Conservation (phyloP, 2,797 vertebrate species). For the Clarias platycephalus region DNA sequence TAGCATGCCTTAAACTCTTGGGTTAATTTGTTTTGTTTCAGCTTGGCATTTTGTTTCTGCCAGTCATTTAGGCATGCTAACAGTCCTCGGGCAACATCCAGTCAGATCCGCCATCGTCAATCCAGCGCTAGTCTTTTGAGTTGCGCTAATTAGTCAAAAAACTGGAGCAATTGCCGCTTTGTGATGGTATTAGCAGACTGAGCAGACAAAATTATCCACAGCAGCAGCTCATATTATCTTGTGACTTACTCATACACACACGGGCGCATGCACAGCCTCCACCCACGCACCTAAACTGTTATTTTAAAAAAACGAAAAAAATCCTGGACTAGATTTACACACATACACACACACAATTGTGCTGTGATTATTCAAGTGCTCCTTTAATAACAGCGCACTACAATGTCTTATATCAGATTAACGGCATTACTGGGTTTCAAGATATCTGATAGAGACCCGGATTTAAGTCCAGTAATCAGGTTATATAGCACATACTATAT, state of each 20-base stretch:
- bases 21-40: slow-evolving; percentile 3
- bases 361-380: neutral
- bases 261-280: neutral
- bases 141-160: neutral
- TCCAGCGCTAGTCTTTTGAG: neutral
- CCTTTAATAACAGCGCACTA: neutral
- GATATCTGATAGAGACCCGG: neutral
- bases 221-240: slow-evolving; percentile 1
- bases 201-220: neutral
- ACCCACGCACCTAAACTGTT: neutral
- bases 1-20: neutral
- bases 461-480: slow-evolving; percentile 1
- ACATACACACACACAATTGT: neutral
- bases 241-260: neutral
- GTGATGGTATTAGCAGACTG: neutral
- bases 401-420: neutral
- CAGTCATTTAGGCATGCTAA: slow-evolving; percentile 17
- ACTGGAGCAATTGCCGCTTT: neutral
- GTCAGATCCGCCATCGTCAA: slow-evolving; percentile 8
- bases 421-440: neutral
- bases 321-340: neutral
- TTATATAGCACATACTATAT: neutral
- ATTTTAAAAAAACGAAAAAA: neutral
- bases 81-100: neutral
- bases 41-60: neutral